Evolutionary conservation across 2,797 vertebrate genomes (phyloP).

Genomic region (Myotis vivesi): DNA sequence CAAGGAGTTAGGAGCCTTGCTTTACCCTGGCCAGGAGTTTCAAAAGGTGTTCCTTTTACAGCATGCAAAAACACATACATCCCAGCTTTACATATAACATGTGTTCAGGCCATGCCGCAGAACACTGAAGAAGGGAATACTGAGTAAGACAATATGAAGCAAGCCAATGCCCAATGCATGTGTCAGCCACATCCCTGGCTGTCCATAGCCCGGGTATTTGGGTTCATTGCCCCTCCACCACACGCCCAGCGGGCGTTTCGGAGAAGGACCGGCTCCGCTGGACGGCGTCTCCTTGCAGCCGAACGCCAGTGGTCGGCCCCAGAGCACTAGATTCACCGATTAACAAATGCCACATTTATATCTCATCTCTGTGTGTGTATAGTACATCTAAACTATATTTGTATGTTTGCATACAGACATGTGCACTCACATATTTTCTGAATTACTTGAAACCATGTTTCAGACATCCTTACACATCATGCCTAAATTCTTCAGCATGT

Average conservation of each 20-base stretch:
- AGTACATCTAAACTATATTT: neutral
- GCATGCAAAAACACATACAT: conserved; percentile 99
- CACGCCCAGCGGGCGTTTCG: neutral
- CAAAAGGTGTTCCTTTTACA: conserved; percentile 97
- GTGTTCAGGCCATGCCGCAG: conserved; percentile 96
- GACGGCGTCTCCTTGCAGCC: too few relatives aligned
- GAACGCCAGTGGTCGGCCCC: too few relatives aligned
- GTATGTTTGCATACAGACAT: neutral
- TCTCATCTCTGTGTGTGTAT: neutral
- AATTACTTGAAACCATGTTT: neutral
- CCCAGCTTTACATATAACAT: conserved; percentile 98
- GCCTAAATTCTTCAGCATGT: neutral
- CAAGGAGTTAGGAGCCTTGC: conserved; percentile 96
- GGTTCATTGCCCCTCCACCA: conserved; percentile 87
- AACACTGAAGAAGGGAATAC: conserved; percentile 97
- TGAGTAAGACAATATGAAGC: conserved; percentile 96
- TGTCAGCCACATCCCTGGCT: conserved; percentile 98
- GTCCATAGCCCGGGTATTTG: conserved; percentile 97
- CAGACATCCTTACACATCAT: neutral
- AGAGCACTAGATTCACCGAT: too few relatives aligned
- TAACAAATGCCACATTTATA: neutral
- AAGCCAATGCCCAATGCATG: conserved; percentile 94
- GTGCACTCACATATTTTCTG: neutral
- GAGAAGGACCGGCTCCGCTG: neutral
- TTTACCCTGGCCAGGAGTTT: conserved; percentile 98